Base-by-base conservation (phyloP, 1,140 invertebrate species). In the Papilio machaon region DNA sequence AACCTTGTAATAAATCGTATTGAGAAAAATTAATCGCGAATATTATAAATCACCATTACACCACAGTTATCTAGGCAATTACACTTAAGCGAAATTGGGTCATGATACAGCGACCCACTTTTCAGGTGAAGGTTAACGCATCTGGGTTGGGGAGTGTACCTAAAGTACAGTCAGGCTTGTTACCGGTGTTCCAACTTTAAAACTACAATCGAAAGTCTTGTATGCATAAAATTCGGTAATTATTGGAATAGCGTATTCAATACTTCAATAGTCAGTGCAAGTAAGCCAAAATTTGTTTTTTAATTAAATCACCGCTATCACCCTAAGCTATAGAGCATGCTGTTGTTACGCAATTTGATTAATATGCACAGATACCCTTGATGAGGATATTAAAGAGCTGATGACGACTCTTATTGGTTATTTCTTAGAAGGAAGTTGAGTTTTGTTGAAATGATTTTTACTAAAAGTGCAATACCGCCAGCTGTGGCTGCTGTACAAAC, bases 111-210 rank as follows among this genome's bases (percentile, higher is more conserved):
- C 64, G 30, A 30, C 30, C 64, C 23, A 35, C 23, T 70, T 70
- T 70, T 17, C 64, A 70, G 64, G 64, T 70, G 64, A 70, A 70
- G 64, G 64, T 70, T 35, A 70, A 70, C 64, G 64, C 64, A 70
- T 70, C 64, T 70, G 64, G 60, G 64, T 35, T 35, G 64, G 64
- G 64, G 64, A 70, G 64, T 70, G 64, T 35, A 43, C 38, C 38
- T 43, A 43, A 6, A 43, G 38, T 43, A 70, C 64, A 70, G 23
- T 58, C 6, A 19, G 54, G 54, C 54, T 58, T 58, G n/a, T 58
- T 58, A n/a, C 6, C 54, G 54, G 54, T 58, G n/a, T 58, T 17
- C 54, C 8, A 58, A 19, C n/a, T 52, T 52, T 58, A 58, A 19
- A 58, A 7, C 54, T 17, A 58, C 9, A 58, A n/a, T 6, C 47